Base-by-base conservation (phyloP, 2,113 vertebrate genomes). In the Amphiprion percula region DNA sequence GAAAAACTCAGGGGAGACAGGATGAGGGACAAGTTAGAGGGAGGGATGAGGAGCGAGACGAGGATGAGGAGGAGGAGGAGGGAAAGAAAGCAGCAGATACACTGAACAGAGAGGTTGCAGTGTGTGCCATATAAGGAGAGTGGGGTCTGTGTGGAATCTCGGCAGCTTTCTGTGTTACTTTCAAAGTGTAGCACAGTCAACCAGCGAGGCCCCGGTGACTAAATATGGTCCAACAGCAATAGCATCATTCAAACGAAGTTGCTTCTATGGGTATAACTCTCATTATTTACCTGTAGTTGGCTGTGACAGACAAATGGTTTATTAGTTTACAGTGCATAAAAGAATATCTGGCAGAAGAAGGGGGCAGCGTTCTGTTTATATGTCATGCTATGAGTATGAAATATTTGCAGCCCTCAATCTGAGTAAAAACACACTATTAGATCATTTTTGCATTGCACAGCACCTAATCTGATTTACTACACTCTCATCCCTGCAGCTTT, bases 201-300 rank as follows among this genome's bases (percentile, higher is more conserved):
- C 92, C 89, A 80, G 58, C 68, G 80, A 70, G 83, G 88, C 90
- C 91, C 92, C 50, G 76, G 95, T 95, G 96, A 95, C 98, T 99
- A 99, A 99, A 99, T 99, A 99, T 97, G 98, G 98, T 97, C 92
- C 95, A 95, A 79, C 73, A 82, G 84, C 92, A 88, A 88, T 70
- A 77, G 71, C 80, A 92, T 82, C 85, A 83, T 84, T 93, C 88
- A 92, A 90, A 93, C 82, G 92, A 87, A 64, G 72, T 69, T 79
- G 80, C 83, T 59, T 88, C 82, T 85, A 82, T 82, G 81, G 74
- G 82, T 71, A 79, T 71, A 64, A 63, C 71, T 77, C 39, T 74
- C 74, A 30, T 68, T 88, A 80, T 91, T 91, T 91, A 93, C 88
- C 77, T 85, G 68, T 30, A 50, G 74, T 71, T n/a, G 72, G 33